Evolutionary conservation across 1,140 invertebrate species (phyloP).

Genomic region (Sweltsa coloradensis): DNA sequence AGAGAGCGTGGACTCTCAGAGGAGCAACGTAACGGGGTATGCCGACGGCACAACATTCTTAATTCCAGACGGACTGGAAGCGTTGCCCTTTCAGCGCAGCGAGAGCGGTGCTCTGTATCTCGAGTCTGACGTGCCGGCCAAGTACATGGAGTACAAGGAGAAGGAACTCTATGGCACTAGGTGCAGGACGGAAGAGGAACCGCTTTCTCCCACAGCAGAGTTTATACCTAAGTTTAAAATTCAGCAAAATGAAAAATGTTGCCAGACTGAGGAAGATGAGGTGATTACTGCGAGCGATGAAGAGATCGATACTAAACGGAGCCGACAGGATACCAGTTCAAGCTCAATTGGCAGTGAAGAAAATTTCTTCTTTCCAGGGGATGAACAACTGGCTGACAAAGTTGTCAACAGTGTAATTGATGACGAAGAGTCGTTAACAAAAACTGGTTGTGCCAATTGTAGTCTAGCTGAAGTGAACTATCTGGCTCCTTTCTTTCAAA

Average conservation of each 20-base stretch:
- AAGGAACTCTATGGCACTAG: slow-evolving; percentile 13
- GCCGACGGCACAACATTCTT: slow-evolving; percentile 55
- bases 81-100: slow-evolving; percentile 30
- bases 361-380: slow-evolving; percentile 18
- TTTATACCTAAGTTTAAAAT: slow-evolving; percentile 40
- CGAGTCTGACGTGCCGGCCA: slow-evolving; percentile 24
- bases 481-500: neutral
- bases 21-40: slow-evolving; percentile 25
- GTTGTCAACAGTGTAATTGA: slow-evolving; percentile 3
- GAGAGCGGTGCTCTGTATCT: slow-evolving; percentile 27
- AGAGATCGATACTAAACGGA: slow-evolving; percentile 13
- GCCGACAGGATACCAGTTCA: neutral
- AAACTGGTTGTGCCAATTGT: no score
- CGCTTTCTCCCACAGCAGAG: slow-evolving; percentile 22
- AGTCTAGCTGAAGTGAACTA: neutral
- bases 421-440: no score
- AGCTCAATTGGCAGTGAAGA: neutral
- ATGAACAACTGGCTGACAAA: slow-evolving; percentile 17
- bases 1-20: slow-evolving; percentile 35
- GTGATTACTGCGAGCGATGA: slow-evolving; percentile 18
- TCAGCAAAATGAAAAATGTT: slow-evolving; percentile 39
- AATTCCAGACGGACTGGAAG: slow-evolving; percentile 47
- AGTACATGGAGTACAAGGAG: slow-evolving; percentile 40
- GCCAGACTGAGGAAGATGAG: slow-evolving; percentile 33
- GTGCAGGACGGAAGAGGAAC: neutral